Percentiles rank a stretch among this genome's conserved stretches.
Conservation (phyloP, 2,113 vertebrate species). For the Jaculus jaculus region DNA sequence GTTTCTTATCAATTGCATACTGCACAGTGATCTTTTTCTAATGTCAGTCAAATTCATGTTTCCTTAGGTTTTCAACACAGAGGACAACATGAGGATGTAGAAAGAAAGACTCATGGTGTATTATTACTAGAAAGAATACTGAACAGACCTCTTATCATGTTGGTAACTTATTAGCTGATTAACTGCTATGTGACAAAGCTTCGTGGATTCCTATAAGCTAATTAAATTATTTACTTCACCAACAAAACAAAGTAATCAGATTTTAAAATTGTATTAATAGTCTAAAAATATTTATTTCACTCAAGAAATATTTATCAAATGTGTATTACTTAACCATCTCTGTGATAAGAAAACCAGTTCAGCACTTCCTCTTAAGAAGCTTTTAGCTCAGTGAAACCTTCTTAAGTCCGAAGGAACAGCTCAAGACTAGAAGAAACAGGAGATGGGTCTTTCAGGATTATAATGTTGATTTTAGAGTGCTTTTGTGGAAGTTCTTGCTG, state of each 20-base stretch:
- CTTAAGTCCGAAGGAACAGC: neutral
- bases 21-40: neutral
- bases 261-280: constrained; percentile 9
- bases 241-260: constrained; percentile 32
- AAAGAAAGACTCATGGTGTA: neutral
- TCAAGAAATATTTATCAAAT: constrained; percentile 44
- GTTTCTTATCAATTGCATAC: neutral
- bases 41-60: neutral
- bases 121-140: neutral
- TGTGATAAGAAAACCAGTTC: neutral
- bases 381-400: neutral
- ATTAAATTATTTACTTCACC: constrained; percentile 31
- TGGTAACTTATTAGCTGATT: constrained; percentile 23
- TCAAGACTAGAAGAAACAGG: neutral
- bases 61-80: neutral
- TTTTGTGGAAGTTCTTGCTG: neutral
- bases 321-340: neutral
- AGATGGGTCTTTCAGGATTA: neutral
- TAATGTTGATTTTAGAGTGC: neutral
- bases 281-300: constrained; percentile 39
- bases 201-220: constrained; percentile 16
- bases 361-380: neutral
- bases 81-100: neutral
- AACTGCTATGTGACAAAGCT: constrained; percentile 27
- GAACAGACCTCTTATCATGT: neutral